phyloP scores from a whole-genome alignment of 2,113 vertebrate species.

The Genyomyrus donnyi region DNA sequence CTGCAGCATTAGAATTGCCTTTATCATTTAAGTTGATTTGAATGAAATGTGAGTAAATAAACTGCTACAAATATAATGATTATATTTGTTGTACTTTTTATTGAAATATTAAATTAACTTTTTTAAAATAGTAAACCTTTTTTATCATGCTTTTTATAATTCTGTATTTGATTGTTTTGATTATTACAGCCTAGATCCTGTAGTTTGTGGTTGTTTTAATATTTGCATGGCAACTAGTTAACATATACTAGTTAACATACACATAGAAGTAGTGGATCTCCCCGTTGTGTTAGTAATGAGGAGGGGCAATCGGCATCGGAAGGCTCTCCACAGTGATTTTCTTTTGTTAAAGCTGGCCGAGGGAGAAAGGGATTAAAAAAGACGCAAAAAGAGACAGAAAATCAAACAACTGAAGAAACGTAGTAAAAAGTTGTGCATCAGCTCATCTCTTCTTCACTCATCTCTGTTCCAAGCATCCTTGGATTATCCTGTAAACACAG shows the following conservation, averaged over 20 bases:
- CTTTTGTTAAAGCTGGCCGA: neutral
- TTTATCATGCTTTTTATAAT: neutral
- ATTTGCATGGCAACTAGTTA: neutral
- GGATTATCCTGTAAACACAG: slow-evolving; percentile 65
- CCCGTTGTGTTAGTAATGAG: neutral
- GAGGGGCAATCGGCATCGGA: neutral
- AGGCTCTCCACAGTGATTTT: neutral
- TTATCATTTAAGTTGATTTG: neutral
- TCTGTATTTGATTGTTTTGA: neutral
- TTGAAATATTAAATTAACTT: neutral
- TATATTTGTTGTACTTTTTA: neutral
- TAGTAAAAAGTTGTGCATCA: slow-evolving; percentile 13
- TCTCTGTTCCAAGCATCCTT: slow-evolving; percentile 70
- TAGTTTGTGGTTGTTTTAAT: neutral
- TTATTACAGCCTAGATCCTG: neutral
- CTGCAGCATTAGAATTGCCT: neutral
- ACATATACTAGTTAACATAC: neutral
- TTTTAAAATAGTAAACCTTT: neutral
- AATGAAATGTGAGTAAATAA: neutral
- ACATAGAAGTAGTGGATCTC: neutral
- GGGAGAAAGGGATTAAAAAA: neutral
- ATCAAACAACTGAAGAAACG: neutral
- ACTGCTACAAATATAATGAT: neutral
- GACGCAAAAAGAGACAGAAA: neutral
- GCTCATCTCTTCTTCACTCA: slow-evolving; percentile 43